Percentiles rank a stretch among this genome's conserved stretches.
phyloP scores from a whole-genome alignment of 2,888 invertebrate species.

The Athetis lepigone region DNA sequence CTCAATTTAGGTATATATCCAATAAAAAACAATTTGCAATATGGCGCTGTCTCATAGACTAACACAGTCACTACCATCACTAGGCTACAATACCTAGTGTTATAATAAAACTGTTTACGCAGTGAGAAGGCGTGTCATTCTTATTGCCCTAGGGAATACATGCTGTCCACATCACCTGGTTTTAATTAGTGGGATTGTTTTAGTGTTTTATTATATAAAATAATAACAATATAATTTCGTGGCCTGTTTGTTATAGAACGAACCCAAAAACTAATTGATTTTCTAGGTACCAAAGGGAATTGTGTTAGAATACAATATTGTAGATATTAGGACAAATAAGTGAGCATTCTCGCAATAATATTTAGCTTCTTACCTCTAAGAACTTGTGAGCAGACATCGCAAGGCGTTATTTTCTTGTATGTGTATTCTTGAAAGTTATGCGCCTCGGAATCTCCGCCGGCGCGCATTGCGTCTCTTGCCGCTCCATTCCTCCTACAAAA shows the following conservation, averaged over 20 bases:
- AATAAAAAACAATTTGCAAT: constrained; percentile 42
- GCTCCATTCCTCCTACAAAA: constrained; percentile 93
- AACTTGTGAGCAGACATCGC: constrained; percentile 98
- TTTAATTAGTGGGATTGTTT: constrained; percentile 48
- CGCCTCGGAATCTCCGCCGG: constrained; percentile 92
- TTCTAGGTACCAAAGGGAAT: background rate
- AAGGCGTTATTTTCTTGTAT: constrained; percentile 98
- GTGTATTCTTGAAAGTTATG: constrained; percentile 98
- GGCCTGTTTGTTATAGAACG: constrained; percentile 15
- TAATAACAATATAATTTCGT: constrained; percentile 7
- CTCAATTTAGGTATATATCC: constrained; percentile 28
- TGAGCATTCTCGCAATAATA: background rate
- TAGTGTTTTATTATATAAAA: constrained; percentile 21
- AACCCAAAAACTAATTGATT: constrained; percentile 6
- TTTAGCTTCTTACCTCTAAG: constrained; percentile 92
- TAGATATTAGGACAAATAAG: constrained; percentile 1
- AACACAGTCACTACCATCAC: background rate
- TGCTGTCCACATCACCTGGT: constrained; percentile 13
- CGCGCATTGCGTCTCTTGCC: constrained; percentile 91
- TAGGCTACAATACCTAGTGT: background rate
- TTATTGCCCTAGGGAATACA: constrained; percentile 34
- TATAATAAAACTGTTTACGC: constrained; percentile 9
- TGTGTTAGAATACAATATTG: background rate
- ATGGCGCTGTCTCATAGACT: constrained; percentile 10
- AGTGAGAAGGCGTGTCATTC: constrained; percentile 35